A percentile compares a stretch with the other conserved stretches of the same genome.
Conservation (phyloP, 2,888 invertebrate genomes). For the Tenthredo livida region DNA sequence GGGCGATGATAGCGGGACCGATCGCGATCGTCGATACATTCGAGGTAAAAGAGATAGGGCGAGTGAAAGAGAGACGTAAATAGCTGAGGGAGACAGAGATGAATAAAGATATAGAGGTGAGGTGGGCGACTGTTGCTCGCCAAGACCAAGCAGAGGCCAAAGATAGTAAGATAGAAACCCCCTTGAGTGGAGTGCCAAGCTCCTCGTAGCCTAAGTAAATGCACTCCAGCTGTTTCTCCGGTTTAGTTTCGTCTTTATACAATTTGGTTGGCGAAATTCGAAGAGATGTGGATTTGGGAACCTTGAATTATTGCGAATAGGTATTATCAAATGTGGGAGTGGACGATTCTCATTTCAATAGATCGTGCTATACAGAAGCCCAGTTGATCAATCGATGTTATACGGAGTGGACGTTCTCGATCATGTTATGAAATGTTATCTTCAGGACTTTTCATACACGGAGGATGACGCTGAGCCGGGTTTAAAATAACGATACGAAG, state of each 20-base stretch:
- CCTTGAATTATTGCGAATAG: conserved; percentile 3
- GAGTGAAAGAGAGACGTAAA: conserved; percentile 45
- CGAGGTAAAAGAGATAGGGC: conserved; percentile 44
- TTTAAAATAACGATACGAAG: conserved; percentile 1
- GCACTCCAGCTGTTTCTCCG: conserved; percentile 73
- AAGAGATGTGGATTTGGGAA: background rate
- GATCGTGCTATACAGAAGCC: background rate
- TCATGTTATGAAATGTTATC: background rate
- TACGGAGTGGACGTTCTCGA: background rate
- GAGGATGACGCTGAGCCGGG: background rate
- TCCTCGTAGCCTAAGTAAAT: conserved; percentile 74
- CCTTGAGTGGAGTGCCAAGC: conserved; percentile 73
- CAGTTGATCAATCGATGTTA: background rate
- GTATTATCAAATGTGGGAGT: background rate
- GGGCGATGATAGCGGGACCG: conserved; percentile 53
- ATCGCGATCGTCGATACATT: conserved; percentile 54
- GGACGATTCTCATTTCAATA: background rate
- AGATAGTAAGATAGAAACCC: conserved; percentile 73
- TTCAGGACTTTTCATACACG: background rate
- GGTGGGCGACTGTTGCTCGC: conserved; percentile 65
- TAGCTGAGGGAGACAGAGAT: conserved; percentile 30
- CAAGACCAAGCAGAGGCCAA: conserved; percentile 61
- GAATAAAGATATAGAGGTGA: conserved; percentile 54
- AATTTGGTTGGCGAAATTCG: conserved; percentile 59
- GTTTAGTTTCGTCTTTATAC: conserved; percentile 64